A percentile compares a stretch with the other conserved stretches of the same genome.
These are phyloP conservation scores for Rhagium mordax DNA, from an alignment of 2,888 invertebrate genomes.

Conservation along the genomic window DNA sequence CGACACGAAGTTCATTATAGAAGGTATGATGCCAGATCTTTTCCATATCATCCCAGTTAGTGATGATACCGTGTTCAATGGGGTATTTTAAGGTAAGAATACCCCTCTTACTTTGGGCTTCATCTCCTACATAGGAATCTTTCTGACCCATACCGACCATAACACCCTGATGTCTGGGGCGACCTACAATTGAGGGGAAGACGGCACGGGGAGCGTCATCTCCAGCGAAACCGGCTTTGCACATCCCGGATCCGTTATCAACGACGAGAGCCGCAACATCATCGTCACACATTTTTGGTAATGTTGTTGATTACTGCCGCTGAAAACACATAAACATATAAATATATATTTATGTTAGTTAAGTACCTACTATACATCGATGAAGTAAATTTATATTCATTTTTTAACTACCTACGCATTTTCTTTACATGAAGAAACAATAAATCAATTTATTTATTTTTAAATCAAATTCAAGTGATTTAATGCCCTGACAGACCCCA, in stretches of 20 bases:
- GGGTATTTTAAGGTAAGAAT: conserved; percentile 91
- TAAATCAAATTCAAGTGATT: too few species aligned
- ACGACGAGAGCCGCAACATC: conserved; percentile 93
- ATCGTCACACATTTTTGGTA: conserved; percentile 89
- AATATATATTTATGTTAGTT: too few species aligned
- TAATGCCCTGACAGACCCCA: too few species aligned
- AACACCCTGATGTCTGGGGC: conserved; percentile 87
- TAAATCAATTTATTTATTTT: too few species aligned
- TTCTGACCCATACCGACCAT: conserved; percentile 95
- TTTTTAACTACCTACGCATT: too few species aligned
- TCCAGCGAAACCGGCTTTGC: conserved; percentile 93
- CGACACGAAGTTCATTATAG: conserved; percentile 93
- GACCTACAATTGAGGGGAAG: conserved; percentile 91
- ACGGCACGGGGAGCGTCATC: conserved; percentile 91
- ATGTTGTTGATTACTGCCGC: conserved; percentile 35
- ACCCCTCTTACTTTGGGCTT: conserved; percentile 81
- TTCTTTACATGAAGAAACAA: too few species aligned
- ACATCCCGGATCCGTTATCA: conserved; percentile 94
- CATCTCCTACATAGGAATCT: conserved; percentile 88
- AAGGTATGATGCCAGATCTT: conserved; percentile 95
- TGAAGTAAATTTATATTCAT: too few species aligned
- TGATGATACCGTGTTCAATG: conserved; percentile 92
- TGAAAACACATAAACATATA: conserved; percentile 13
- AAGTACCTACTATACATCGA: too few species aligned
- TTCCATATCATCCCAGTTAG: conserved; percentile 95